Evolutionary conservation across 2,113 vertebrate genomes (phyloP).

Genomic region (Galbula dea): DNA sequence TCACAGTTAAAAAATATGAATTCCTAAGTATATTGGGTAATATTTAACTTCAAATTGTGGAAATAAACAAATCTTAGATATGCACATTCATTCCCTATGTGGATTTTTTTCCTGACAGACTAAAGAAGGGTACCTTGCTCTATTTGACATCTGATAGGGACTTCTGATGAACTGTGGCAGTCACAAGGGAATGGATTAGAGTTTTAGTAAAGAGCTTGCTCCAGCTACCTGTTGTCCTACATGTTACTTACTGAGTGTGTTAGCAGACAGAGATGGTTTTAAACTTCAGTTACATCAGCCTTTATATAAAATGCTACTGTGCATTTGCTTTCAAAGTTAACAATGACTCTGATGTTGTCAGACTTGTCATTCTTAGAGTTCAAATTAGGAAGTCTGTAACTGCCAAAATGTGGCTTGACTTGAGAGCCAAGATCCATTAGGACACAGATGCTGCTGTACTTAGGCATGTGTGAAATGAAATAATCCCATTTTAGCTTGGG

Average conservation of each 20-base stretch:
- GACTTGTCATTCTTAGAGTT: not conserved
- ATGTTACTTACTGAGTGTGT: not conserved
- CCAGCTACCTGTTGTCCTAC: not conserved
- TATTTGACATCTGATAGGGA: not conserved
- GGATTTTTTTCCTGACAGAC: not conserved
- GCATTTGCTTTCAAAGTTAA: not conserved
- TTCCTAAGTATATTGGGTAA: not conserved
- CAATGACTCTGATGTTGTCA: not conserved
- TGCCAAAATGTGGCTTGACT: not conserved
- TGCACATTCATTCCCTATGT: not conserved
- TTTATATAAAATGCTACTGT: not conserved
- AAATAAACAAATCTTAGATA: not conserved
- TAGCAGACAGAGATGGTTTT: not conserved
- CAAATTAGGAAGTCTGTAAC: not conserved
- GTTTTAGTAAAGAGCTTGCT: not conserved
- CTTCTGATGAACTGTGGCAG: not conserved
- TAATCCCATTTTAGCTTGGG: not conserved
- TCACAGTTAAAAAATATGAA: not conserved
- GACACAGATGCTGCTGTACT: not conserved
- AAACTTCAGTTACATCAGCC: not conserved
- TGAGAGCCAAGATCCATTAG: not conserved
- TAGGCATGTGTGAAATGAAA: constrained; percentile 35
- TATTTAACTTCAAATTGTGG: not conserved
- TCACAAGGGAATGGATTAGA: not conserved
- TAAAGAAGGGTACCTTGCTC: not conserved